Percentiles rank a stretch among this genome's conserved stretches.
Evolutionary conservation across 2,888 invertebrate species (phyloP).

Genomic region (Iselma pallidipennis): DNA sequence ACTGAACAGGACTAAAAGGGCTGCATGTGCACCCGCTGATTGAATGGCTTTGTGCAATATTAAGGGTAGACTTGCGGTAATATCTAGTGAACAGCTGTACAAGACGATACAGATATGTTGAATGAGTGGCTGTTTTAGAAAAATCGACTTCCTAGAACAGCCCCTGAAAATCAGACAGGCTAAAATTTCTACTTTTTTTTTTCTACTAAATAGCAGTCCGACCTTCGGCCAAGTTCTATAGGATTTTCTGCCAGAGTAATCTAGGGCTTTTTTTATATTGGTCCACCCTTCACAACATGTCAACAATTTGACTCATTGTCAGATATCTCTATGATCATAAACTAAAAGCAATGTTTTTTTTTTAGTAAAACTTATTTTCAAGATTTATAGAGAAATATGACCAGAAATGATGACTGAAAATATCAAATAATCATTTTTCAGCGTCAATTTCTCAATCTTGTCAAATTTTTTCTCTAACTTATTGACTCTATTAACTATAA

Average conservation of each 20-base stretch:
- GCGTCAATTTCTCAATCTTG: neutral
- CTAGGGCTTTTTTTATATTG: neutral
- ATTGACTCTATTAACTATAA: neutral
- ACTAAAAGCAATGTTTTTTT: no score
- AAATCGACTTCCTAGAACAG: neutral
- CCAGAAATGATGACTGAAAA: no score
- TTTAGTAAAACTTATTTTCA: no score
- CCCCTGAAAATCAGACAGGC: neutral
- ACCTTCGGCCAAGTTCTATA: neutral
- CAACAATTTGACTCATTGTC: neutral
- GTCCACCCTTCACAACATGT: neutral
- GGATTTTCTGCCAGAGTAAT: neutral
- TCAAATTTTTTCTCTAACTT: neutral
- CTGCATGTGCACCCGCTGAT: slow-evolving; percentile 32
- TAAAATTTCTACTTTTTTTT: neutral
- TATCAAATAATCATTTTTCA: no score
- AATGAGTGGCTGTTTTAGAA: neutral
- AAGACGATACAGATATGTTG: slow-evolving; percentile 7
- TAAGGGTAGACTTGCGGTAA: slow-evolving; percentile 39
- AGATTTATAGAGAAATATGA: no score
- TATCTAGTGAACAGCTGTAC: slow-evolving; percentile 19
- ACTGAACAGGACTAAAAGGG: slow-evolving; percentile 28
- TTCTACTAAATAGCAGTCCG: neutral
- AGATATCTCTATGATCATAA: no score
- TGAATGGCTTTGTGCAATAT: slow-evolving; percentile 39